Conservation (phyloP, 2,113 vertebrate species). For the Excalfactoria chinensis region DNA sequence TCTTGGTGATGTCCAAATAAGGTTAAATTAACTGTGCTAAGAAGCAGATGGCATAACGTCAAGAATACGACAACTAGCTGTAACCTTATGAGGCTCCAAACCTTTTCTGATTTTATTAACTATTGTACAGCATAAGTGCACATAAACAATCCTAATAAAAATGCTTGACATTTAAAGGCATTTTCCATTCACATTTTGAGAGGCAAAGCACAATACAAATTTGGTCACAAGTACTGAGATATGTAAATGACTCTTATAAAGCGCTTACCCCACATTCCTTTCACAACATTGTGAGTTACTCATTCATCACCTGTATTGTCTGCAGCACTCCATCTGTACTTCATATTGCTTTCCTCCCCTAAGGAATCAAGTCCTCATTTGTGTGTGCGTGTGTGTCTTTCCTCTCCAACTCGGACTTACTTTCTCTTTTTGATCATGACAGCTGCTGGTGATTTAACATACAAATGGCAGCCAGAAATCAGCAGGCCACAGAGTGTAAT, state of each 20-base stretch:
- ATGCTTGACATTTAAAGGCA: background rate
- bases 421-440: background rate
- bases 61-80: background rate
- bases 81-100: background rate
- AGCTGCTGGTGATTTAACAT: constrained; percentile 21
- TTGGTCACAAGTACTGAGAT: background rate
- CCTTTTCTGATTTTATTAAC: background rate
- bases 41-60: background rate
- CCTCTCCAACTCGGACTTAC: background rate
- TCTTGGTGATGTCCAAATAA: fast-evolving
- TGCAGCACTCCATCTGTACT: background rate
- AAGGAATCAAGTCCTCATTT: background rate
- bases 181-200: background rate
- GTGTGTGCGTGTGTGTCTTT: background rate
- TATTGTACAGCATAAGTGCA: background rate
- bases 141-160: background rate
- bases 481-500: constrained; percentile 8
- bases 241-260: background rate
- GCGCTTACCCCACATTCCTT: background rate
- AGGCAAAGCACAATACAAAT: background rate
- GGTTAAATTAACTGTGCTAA: background rate
- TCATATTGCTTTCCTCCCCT: background rate
- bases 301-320: background rate
- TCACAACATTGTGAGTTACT: background rate
- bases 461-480: constrained; percentile 45